Percentiles rank a stretch among this genome's conserved stretches.
Conservation (phyloP, 1,140 invertebrate species). For the Uloborus diversus region DNA sequence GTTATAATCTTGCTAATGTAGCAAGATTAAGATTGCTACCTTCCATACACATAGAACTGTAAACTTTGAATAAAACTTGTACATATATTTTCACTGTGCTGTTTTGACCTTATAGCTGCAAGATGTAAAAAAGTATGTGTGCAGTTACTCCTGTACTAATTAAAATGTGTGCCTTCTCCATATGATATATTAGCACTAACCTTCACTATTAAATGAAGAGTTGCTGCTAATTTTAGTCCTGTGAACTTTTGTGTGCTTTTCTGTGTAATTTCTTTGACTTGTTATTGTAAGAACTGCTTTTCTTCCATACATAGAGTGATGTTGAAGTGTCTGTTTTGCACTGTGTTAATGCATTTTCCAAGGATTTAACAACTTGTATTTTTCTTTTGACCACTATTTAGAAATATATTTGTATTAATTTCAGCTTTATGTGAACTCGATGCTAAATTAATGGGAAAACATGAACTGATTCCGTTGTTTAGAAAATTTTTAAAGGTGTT, state of each 20-base stretch:
- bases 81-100: constrained; percentile 26
- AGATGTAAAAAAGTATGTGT: constrained; percentile 31
- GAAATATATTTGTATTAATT: too few relatives aligned
- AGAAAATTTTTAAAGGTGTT: too few relatives aligned
- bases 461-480: too few relatives aligned
- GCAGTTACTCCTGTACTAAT: constrained; percentile 47
- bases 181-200: constrained; percentile 42
- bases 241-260: constrained; percentile 39
- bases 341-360: too few relatives aligned
- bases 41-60: constrained; percentile 15
- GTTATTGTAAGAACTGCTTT: constrained; percentile 28
- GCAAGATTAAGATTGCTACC: constrained; percentile 27
- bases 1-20: constrained; percentile 6
- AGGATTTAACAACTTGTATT: too few relatives aligned
- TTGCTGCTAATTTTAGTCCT: constrained; percentile 37
- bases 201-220: constrained; percentile 9
- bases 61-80: constrained; percentile 13
- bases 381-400: too few relatives aligned
- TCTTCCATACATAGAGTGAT: too few relatives aligned
- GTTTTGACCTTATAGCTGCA: constrained; percentile 38
- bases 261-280: constrained; percentile 16
- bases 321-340: too few relatives aligned
- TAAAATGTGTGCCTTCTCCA: constrained; percentile 53
- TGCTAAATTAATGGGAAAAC: too few relatives aligned
- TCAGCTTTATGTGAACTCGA: too few relatives aligned